phyloP scores from a whole-genome alignment of 2,888 invertebrate species.

The Microctonus brassicae region DNA sequence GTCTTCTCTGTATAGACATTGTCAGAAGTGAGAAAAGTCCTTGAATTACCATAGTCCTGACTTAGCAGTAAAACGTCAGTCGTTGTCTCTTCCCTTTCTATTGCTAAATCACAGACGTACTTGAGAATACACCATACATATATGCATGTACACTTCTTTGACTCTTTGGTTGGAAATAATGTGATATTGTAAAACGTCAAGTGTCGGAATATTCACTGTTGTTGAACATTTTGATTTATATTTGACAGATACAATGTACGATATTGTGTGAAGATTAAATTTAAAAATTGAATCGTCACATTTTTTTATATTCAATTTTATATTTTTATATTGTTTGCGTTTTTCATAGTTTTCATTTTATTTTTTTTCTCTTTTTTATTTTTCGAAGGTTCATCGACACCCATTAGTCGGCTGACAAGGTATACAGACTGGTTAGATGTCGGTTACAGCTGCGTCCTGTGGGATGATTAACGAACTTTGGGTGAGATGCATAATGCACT shows the following conservation, averaged over 20 bases:
- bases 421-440: conserved; percentile 25
- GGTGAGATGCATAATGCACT: conserved; percentile 33
- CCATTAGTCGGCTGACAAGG: conserved; percentile 40
- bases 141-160: conserved; percentile 31
- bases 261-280: no score
- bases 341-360: neutral
- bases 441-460: conserved; percentile 26
- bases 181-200: conserved; percentile 42
- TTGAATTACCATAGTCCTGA: conserved; percentile 50
- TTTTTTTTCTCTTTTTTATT: neutral
- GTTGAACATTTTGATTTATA: neutral
- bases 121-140: conserved; percentile 42
- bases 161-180: conserved; percentile 49
- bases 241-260: neutral
- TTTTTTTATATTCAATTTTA: no score
- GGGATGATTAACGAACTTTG: conserved; percentile 34
- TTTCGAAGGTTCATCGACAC: conserved; percentile 24
- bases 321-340: neutral
- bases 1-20: conserved; percentile 15
- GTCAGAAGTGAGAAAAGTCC: conserved; percentile 28
- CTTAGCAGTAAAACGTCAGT: conserved; percentile 41
- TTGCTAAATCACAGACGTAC: conserved; percentile 23
- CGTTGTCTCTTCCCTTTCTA: conserved; percentile 20
- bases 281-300: no score
- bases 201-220: neutral